Evolutionary conservation across 1,140 invertebrate genomes (phyloP).

Genomic region (Ceratina australensis): DNA sequence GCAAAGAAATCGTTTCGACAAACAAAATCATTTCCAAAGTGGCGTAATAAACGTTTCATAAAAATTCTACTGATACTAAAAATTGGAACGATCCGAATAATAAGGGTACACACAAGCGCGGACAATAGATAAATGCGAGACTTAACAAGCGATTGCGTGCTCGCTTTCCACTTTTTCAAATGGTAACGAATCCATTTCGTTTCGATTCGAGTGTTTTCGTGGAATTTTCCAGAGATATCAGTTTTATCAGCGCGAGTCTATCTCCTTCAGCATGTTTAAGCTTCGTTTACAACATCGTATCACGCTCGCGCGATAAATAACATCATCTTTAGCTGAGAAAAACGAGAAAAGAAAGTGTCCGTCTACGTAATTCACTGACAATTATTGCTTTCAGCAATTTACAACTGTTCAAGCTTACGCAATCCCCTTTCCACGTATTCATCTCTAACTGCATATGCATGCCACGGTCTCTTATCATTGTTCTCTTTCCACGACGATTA

Average conservation of each 20-base stretch:
- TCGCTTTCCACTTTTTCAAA: slow-evolving; percentile 4
- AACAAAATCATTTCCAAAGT: no score
- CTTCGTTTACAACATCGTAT: slow-evolving; percentile 15
- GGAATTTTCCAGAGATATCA: slow-evolving; percentile 54
- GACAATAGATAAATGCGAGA: background rate
- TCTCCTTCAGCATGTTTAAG: slow-evolving; percentile 24
- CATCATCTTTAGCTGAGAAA: background rate
- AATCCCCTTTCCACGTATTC: no score
- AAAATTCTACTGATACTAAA: no score
- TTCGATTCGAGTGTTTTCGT: slow-evolving; percentile 9
- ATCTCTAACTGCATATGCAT: no score
- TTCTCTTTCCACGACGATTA: no score
- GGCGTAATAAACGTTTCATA: no score
- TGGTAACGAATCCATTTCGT: slow-evolving; percentile 14
- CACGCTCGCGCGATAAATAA: background rate
- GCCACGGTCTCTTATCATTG: no score
- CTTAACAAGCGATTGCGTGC: background rate
- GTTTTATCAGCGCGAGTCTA: slow-evolving; percentile 45
- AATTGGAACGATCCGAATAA: no score
- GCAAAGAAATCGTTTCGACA: no score
- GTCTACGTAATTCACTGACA: background rate
- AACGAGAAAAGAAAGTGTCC: background rate
- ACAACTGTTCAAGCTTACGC: no score
- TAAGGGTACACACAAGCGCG: no score
- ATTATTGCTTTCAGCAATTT: no score